Evolutionary conservation across 2,888 invertebrate genomes (phyloP).

Genomic region (Notodonta dromedarius): DNA sequence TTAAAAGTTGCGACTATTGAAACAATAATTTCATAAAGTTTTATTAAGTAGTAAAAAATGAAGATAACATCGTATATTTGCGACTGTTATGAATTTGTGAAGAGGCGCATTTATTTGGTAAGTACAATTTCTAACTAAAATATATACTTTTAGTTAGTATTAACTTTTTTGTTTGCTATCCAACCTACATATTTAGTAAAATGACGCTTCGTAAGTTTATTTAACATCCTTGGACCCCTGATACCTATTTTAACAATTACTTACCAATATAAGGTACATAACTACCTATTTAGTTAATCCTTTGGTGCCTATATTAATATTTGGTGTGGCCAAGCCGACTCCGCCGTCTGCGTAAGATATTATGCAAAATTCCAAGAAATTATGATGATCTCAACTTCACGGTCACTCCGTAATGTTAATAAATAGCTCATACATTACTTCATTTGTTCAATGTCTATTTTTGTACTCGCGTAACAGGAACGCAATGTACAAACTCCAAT

Average conservation of each 20-base stretch:
- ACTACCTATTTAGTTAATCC: no score
- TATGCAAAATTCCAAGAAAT: slow-evolving; percentile 54
- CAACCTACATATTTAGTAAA: no score
- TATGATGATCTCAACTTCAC: slow-evolving; percentile 57
- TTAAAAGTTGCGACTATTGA: slow-evolving; percentile 8
- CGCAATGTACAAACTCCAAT: slow-evolving; percentile 18
- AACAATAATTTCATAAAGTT: slow-evolving; percentile 11
- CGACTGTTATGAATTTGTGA: slow-evolving; percentile 55
- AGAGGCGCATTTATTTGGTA: slow-evolving; percentile 66
- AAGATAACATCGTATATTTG: slow-evolving; percentile 49
- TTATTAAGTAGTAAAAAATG: slow-evolving; percentile 42
- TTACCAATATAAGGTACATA: no score
- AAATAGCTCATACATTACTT: slow-evolving; percentile 18
- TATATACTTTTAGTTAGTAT: no score
- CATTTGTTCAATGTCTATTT: slow-evolving; percentile 10
- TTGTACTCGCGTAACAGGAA: background rate
- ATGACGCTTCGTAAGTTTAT: no score
- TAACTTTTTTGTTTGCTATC: no score
- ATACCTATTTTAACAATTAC: no score
- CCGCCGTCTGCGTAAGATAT: background rate
- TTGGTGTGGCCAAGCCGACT: background rate
- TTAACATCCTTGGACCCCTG: no score
- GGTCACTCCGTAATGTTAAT: slow-evolving; percentile 18
- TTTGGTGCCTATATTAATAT: no score
- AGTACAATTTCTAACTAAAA: slow-evolving; percentile 39